Conservation (phyloP, 2,113 vertebrate genomes). For the Xenopus tropicalis region DNA sequence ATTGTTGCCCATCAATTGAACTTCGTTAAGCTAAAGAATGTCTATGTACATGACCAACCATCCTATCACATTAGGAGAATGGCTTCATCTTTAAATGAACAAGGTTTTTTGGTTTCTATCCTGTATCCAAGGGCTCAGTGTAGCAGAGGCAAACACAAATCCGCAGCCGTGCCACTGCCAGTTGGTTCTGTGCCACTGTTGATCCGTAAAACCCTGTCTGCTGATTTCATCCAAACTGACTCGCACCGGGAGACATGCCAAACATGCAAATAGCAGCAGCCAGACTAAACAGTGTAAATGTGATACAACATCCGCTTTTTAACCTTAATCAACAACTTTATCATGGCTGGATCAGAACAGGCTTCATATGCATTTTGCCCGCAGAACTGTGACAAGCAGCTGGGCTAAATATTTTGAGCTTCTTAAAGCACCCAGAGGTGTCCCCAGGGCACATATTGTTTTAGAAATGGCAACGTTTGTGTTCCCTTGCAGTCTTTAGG, state of each 20-base stretch:
- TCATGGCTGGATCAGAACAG: not conserved
- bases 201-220: constrained; percentile 16
- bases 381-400: constrained; percentile 4
- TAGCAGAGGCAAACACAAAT: not conserved
- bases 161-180: not conserved
- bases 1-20: no score
- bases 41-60: no score
- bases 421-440: not conserved
- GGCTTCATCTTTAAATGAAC: not conserved
- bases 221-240: constrained; percentile 28
- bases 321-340: constrained; percentile 8
- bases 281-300: constrained; percentile 6
- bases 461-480: no score
- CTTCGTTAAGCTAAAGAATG: no score
- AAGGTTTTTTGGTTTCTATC: not conserved
- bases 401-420: constrained; percentile 17
- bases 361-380: not conserved
- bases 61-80: not conserved
- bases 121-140: not conserved
- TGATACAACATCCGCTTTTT: constrained; percentile 10
- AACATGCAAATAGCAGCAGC: constrained; percentile 6
- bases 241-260: constrained; percentile 21
- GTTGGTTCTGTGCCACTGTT: constrained; percentile 23
- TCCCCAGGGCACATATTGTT: no score
- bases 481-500: no score